Percentiles rank a stretch among this genome's conserved stretches.
Conservation (phyloP, 1,140 invertebrate species). For the Akabosia matsudoensis region DNA sequence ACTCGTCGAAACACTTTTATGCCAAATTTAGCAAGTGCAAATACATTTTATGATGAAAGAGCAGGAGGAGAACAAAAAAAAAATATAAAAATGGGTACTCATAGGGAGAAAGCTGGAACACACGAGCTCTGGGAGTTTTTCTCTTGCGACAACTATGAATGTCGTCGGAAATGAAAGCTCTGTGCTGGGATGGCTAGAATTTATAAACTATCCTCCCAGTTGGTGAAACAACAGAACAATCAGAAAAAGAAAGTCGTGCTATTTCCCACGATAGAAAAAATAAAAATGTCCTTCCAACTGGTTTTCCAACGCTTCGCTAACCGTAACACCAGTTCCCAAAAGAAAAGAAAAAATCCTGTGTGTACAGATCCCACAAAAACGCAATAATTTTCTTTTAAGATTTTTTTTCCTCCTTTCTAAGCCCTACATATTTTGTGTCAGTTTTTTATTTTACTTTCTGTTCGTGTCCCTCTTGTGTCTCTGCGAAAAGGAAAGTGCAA, state of each 20-base stretch:
- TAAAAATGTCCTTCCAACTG: too few species aligned
- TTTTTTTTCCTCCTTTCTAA: not conserved
- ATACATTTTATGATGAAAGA: too few species aligned
- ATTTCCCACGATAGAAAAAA: constrained; percentile 22
- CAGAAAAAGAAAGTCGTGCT: constrained; percentile 10
- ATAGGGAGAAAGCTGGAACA: too few species aligned
- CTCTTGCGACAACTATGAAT: not conserved
- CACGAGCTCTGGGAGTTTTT: too few species aligned
- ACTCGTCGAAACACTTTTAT: too few species aligned
- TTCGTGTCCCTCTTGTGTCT: not conserved
- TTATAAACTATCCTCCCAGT: constrained; percentile 3
- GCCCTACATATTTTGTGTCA: too few species aligned
- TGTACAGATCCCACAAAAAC: not conserved
- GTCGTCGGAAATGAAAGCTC: not conserved
- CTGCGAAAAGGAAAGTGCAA: not conserved
- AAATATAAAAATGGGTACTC: not conserved
- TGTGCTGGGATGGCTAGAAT: not conserved
- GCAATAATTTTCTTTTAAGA: not conserved
- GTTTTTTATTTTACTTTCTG: not conserved
- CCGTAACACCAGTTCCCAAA: too few species aligned
- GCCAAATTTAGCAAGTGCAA: too few species aligned
- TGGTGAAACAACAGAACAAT: constrained; percentile 16
- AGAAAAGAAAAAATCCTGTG: too few species aligned
- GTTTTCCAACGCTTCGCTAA: too few species aligned
- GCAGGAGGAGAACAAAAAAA: too few species aligned